These are phyloP conservation scores for Mustelus asterias DNA, from an alignment of 2,113 vertebrate genomes.

Conservation along the genomic window DNA sequence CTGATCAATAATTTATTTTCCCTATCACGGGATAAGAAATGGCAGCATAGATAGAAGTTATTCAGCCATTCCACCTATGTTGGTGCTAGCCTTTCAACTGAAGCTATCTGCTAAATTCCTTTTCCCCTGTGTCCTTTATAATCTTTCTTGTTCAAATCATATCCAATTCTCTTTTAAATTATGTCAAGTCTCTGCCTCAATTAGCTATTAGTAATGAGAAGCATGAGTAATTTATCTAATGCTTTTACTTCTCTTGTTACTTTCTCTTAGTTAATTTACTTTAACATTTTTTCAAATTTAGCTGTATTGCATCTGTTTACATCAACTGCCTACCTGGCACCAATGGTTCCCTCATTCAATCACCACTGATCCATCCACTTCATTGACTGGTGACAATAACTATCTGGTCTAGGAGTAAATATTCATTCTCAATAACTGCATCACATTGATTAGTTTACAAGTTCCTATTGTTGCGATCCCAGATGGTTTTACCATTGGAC, in stretches of 20 bases:
- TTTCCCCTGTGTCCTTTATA: not conserved
- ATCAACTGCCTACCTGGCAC: not conserved
- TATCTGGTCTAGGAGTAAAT: not conserved
- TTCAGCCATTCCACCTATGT: not conserved
- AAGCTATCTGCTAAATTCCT: not conserved
- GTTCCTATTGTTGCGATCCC: no score
- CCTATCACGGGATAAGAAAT: not conserved
- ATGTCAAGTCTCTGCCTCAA: not conserved
- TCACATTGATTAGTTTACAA: not conserved
- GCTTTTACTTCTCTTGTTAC: not conserved
- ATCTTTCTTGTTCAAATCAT: no score
- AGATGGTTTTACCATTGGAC: no score
- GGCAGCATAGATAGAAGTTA: not conserved
- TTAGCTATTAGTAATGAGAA: not conserved
- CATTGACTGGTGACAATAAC: no score
- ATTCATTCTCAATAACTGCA: not conserved
- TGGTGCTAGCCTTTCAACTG: not conserved
- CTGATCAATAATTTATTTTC: not conserved
- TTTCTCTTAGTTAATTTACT: not conserved
- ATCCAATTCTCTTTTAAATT: not conserved
- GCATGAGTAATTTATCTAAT: not conserved
- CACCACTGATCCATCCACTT: not conserved
- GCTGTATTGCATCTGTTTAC: not conserved
- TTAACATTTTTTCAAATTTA: not conserved
- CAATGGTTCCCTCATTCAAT: not conserved